Percentiles rank a stretch among this genome's conserved stretches.
phyloP scores from a whole-genome alignment of 2,888 invertebrate genomes.

The Mythimna albipuncta region DNA sequence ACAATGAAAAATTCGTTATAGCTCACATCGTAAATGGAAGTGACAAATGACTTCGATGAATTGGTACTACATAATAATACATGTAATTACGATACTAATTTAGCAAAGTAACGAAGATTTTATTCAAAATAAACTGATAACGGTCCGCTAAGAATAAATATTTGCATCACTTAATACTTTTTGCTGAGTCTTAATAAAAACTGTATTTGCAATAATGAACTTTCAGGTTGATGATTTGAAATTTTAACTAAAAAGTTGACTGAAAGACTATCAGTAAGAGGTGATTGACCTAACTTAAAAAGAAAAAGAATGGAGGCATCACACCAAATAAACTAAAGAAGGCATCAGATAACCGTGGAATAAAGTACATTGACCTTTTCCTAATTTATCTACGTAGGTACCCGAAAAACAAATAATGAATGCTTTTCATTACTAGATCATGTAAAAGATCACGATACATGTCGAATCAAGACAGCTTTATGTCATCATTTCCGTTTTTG shows the following conservation, averaged over 20 bases:
- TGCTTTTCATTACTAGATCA: too few species aligned
- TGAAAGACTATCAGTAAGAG: not conserved
- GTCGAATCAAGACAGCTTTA: too few species aligned
- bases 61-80: constrained; percentile 47
- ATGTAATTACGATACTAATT: constrained; percentile 18
- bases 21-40: constrained; percentile 56
- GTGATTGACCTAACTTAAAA: constrained; percentile 2
- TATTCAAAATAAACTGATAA: constrained; percentile 20
- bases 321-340: not conserved
- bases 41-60: constrained; percentile 72
- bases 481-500: too few species aligned
- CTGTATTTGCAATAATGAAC: constrained; percentile 14
- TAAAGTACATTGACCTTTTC: too few species aligned
- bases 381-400: too few species aligned
- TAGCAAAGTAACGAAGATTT: constrained; percentile 31
- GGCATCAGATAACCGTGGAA: too few species aligned
- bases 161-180: constrained; percentile 22
- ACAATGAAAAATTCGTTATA: constrained; percentile 40
- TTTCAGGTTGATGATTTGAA: constrained; percentile 15
- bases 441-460: too few species aligned
- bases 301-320: not conserved
- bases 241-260: constrained; percentile 2
- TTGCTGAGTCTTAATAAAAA: constrained; percentile 32
- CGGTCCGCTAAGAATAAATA: not conserved
- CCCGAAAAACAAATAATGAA: too few species aligned